A percentile compares a stretch with the other conserved stretches of the same genome.
These are phyloP conservation scores for Fragum fragum DNA, from an alignment of 2,888 invertebrate species.

Conservation along the genomic window DNA sequence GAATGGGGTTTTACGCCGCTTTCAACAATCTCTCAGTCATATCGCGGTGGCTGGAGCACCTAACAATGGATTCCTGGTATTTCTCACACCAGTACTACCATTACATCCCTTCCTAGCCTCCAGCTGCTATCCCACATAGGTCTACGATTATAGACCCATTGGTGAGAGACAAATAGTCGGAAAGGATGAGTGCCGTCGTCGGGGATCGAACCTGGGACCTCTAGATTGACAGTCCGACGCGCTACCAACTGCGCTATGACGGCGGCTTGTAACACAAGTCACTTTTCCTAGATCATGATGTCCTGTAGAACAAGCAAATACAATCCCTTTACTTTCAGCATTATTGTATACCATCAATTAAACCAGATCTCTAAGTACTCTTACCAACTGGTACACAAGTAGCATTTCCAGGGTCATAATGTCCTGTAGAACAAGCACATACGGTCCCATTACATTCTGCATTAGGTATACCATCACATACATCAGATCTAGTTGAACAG, in stretches of 20 bases:
- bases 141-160: too few relatives aligned
- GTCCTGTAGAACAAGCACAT: constrained; percentile 3
- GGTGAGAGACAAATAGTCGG: too few relatives aligned
- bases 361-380: constrained; percentile 21
- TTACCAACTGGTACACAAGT: not conserved
- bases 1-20: too few relatives aligned
- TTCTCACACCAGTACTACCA: too few relatives aligned
- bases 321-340: not conserved
- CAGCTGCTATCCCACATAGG: too few relatives aligned
- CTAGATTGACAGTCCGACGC: too few relatives aligned
- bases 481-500: constrained; percentile 13
- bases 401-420: constrained; percentile 11
- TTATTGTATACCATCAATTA: constrained; percentile 16
- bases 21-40: too few relatives aligned
- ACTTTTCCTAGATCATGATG: constrained; percentile 1
- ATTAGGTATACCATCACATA: constrained; percentile 18
- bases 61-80: too few relatives aligned
- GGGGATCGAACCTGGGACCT: not conserved
- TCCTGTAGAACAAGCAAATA: not conserved
- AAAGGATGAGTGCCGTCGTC: too few relatives aligned
- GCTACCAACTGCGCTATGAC: too few relatives aligned
- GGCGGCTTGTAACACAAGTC: not conserved
- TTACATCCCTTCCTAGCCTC: too few relatives aligned
- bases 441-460: constrained; percentile 1
- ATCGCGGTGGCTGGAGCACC: too few relatives aligned